Conservation (phyloP, 2,113 vertebrate species). For the Chionodraco myersi region DNA sequence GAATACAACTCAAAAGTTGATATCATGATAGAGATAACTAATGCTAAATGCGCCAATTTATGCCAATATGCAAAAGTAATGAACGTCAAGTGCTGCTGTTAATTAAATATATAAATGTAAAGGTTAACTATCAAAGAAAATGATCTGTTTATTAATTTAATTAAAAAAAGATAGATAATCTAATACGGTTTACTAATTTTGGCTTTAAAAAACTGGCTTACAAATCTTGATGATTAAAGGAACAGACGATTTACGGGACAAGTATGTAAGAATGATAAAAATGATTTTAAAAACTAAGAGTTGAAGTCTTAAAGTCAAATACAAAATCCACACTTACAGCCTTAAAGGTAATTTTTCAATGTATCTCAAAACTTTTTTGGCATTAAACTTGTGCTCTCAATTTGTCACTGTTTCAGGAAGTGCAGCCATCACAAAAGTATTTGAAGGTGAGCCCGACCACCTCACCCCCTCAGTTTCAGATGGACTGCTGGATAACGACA, state of each 20-base stretch:
- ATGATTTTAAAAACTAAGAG: neutral
- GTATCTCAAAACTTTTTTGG: neutral
- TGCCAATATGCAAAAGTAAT: neutral
- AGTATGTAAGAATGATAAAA: neutral
- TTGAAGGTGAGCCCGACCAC: slow-evolving; percentile 66
- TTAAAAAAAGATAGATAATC: neutral
- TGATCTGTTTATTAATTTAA: neutral
- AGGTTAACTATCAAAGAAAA: neutral
- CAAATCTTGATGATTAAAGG: neutral
- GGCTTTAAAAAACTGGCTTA: neutral
- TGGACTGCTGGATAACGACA: slow-evolving; percentile 45
- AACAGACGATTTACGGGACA: neutral
- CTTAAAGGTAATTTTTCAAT: neutral
- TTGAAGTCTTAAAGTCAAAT: no score
- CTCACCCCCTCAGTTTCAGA: slow-evolving; percentile 59
- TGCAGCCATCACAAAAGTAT: slow-evolving; percentile 42
- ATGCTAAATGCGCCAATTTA: neutral
- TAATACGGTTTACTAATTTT: neutral
- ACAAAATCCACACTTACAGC: no score
- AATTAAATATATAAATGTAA: neutral
- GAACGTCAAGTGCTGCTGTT: neutral
- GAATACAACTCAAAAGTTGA: neutral
- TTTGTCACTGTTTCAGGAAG: slow-evolving; percentile 20
- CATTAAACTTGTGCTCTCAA: neutral
- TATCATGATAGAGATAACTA: neutral